phyloP scores from a whole-genome alignment of 2,888 invertebrate species.

The Conchocele bisecta region DNA sequence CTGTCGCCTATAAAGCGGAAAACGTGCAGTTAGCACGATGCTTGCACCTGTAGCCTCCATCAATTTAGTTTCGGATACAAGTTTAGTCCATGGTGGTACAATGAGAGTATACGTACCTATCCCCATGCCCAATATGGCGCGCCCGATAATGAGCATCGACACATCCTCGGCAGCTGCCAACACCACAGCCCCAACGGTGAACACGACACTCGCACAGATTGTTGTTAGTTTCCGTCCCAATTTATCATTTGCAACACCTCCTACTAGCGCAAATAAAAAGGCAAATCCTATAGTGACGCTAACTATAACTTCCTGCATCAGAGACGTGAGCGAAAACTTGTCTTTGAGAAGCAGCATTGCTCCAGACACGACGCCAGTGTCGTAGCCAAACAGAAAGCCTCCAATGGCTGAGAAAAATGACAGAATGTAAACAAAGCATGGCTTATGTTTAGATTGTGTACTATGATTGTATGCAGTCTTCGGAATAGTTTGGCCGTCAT shows the following conservation, averaged over 20 bases:
- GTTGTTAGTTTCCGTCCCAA: constrained; percentile 84
- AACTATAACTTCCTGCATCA: constrained; percentile 84
- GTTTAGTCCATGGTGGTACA: too few species aligned
- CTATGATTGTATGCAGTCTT: too few species aligned
- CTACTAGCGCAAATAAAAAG: constrained; percentile 82
- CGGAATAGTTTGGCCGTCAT: too few species aligned
- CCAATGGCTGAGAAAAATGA: constrained; percentile 82
- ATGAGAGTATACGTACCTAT: too few species aligned
- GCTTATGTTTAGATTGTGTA: too few species aligned
- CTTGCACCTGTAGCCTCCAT: too few species aligned
- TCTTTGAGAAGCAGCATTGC: constrained; percentile 83
- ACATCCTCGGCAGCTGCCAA: constrained; percentile 82
- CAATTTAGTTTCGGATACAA: too few species aligned
- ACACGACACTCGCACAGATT: constrained; percentile 84
- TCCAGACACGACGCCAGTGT: constrained; percentile 85
- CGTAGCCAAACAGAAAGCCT: constrained; percentile 86
- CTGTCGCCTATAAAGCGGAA: too few species aligned
- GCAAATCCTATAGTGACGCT: constrained; percentile 84
- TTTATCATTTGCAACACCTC: constrained; percentile 83
- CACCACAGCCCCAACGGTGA: constrained; percentile 84
- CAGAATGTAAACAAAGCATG: constrained; percentile 68
- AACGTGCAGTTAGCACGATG: too few species aligned
- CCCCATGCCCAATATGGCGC: constrained; percentile 83
- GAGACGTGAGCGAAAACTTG: constrained; percentile 81
- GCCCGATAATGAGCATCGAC: constrained; percentile 82